Evolutionary conservation across 2,113 vertebrate genomes (phyloP).

Genomic region (Platanista minor): DNA sequence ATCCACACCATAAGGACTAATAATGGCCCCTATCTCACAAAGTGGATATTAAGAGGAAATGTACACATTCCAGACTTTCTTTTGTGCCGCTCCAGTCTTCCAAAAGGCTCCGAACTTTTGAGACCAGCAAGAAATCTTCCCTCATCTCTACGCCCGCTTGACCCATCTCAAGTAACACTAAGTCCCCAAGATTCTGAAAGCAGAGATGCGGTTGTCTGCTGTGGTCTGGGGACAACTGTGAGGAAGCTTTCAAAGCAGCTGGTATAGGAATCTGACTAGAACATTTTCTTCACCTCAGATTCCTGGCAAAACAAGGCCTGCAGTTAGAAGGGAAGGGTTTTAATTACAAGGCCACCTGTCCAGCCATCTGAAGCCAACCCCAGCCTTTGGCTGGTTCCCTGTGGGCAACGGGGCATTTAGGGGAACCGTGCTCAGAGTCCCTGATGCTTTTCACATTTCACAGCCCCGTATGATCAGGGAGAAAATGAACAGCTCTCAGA

Average conservation of each 20-base stretch:
- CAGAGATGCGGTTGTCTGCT: conserved; percentile 46
- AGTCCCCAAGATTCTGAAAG: conserved; percentile 59
- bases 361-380: conserved; percentile 49
- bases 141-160: not conserved
- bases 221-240: conserved; percentile 58
- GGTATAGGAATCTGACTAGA: conserved; percentile 44
- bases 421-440: conserved; percentile 22
- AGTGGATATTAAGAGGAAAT: not conserved
- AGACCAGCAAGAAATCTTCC: conserved; percentile 36
- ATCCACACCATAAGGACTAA: not conserved
- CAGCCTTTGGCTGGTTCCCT: conserved; percentile 33
- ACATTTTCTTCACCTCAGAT: conserved; percentile 67
- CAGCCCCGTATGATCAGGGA: not conserved
- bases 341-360: conserved; percentile 70
- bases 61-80: not conserved
- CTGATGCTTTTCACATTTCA: conserved; percentile 35
- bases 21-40: not conserved
- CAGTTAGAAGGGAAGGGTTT: conserved; percentile 62
- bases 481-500: conserved; percentile 5
- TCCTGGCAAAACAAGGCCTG: conserved; percentile 59
- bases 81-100: conserved; percentile 14
- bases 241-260: conserved; percentile 63
- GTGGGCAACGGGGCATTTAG: not conserved
- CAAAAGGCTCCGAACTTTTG: conserved; percentile 33
- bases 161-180: conserved; percentile 49